Percentiles rank a stretch among this genome's conserved stretches.
phyloP scores from a whole-genome alignment of 2,113 vertebrate genomes.

The Ginglymostoma cirratum region DNA sequence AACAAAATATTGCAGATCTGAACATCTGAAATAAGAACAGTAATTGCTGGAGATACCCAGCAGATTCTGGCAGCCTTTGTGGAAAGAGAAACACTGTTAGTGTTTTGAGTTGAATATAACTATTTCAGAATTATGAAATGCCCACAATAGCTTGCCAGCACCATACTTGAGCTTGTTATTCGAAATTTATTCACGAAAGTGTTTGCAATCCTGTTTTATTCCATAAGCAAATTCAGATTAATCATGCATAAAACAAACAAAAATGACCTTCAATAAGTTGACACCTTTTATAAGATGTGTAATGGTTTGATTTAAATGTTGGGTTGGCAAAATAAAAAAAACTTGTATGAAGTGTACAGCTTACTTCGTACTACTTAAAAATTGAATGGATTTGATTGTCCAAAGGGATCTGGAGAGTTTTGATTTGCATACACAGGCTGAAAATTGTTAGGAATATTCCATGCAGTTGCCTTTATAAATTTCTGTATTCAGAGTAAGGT shows the following conservation, averaged over 20 bases:
- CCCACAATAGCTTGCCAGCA: neutral
- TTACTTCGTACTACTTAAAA: neutral
- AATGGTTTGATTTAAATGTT: neutral
- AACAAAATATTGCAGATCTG: neutral
- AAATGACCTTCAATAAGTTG: neutral
- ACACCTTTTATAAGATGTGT: neutral
- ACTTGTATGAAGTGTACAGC: neutral
- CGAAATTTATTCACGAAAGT: neutral
- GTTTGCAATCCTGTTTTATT: neutral
- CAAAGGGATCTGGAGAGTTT: neutral
- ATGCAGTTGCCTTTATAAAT: neutral
- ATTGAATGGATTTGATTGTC: neutral
- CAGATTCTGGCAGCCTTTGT: neutral
- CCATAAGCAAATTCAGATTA: neutral
- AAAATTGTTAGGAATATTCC: neutral
- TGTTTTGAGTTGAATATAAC: neutral
- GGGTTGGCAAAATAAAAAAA: neutral
- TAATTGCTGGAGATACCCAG: neutral
- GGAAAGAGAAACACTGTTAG: neutral
- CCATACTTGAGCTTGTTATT: neutral
- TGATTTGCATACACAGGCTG: neutral
- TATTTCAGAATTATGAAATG: neutral
- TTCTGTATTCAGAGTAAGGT: neutral
- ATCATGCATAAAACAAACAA: neutral
- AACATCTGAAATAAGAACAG: neutral